Conservation (phyloP, 2,797 vertebrate genomes). For the Microhierax caerulescens region DNA sequence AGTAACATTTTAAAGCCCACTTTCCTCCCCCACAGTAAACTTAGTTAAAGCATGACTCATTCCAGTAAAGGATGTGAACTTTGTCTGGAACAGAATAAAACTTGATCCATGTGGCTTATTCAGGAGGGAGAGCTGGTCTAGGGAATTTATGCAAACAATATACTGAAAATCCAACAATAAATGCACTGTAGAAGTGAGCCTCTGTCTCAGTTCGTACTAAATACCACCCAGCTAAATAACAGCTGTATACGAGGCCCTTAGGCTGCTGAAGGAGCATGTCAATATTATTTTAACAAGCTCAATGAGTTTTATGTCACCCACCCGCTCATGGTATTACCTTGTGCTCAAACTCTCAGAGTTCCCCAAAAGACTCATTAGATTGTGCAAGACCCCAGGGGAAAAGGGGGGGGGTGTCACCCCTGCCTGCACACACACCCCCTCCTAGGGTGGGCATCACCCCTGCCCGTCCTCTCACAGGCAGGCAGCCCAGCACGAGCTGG, state of each 20-base stretch:
- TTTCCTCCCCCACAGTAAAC: constrained; percentile 54
- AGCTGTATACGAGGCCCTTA: background rate
- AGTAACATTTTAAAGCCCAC: constrained; percentile 61
- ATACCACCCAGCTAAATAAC: constrained; percentile 31
- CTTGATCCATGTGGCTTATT: constrained; percentile 21
- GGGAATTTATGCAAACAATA: constrained; percentile 49
- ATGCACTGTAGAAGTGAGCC: constrained; percentile 12
- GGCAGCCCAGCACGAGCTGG: constrained; percentile 91
- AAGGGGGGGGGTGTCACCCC: background rate
- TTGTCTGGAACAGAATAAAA: constrained; percentile 53
- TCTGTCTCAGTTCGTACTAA: background rate
- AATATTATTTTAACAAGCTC: constrained; percentile 33
- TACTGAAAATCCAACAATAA: constrained; percentile 48
- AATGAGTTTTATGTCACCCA: background rate
- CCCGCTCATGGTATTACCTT: background rate
- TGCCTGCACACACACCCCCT: background rate
- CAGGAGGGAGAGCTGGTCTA: constrained; percentile 11
- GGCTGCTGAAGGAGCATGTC: background rate
- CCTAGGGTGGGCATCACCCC: constrained; percentile 4
- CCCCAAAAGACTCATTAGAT: background rate
- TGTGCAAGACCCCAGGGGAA: background rate
- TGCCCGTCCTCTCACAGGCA: constrained; percentile 77
- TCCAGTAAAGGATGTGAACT: constrained; percentile 59
- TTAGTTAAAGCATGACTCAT: constrained; percentile 54
- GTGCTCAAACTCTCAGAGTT: background rate